Conservation (phyloP, 2,888 invertebrate genomes). For the Chloroclystis v-ata region DNA sequence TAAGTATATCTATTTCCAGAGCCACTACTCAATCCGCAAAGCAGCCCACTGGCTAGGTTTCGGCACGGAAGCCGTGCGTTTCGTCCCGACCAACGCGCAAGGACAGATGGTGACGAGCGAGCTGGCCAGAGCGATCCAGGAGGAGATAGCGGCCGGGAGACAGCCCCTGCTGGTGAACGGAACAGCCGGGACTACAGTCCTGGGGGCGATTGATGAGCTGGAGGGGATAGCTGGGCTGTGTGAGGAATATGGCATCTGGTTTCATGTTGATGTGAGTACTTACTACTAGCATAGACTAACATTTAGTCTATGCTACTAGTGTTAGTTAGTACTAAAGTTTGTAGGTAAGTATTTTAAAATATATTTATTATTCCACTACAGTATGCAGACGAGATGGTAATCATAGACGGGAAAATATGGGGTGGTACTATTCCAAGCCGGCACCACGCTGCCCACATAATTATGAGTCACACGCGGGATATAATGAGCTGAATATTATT, state of each 20-base stretch:
- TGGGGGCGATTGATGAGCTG: conserved; percentile 90
- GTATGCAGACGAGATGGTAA: too few species aligned
- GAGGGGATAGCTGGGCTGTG: conserved; percentile 83
- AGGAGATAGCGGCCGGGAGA: conserved; percentile 63
- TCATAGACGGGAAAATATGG: too few species aligned
- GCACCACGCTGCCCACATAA: too few species aligned
- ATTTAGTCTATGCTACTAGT: too few species aligned
- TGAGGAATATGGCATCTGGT: conserved; percentile 82
- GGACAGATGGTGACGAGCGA: conserved; percentile 83
- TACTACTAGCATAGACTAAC: conserved; percentile 2
- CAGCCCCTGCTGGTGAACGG: conserved; percentile 85
- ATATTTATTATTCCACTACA: too few species aligned
- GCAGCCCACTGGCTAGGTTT: conserved; percentile 90
- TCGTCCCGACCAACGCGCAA: conserved; percentile 81
- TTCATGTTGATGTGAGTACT: conserved; percentile 87
- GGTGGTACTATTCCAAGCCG: too few species aligned
- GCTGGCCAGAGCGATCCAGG: conserved; percentile 77
- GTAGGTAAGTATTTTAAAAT: too few species aligned
- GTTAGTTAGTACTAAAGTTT: too few species aligned
- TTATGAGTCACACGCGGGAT: too few species aligned
- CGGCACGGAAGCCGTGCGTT: conserved; percentile 84
- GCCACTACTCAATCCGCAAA: conserved; percentile 90
- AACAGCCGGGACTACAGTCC: conserved; percentile 88
- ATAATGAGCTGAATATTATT: too few species aligned
- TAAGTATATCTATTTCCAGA: conserved; percentile 72